These are phyloP conservation scores for Leiothrix lutea DNA, from an alignment of 2,113 vertebrate genomes.

Conservation along the genomic window DNA sequence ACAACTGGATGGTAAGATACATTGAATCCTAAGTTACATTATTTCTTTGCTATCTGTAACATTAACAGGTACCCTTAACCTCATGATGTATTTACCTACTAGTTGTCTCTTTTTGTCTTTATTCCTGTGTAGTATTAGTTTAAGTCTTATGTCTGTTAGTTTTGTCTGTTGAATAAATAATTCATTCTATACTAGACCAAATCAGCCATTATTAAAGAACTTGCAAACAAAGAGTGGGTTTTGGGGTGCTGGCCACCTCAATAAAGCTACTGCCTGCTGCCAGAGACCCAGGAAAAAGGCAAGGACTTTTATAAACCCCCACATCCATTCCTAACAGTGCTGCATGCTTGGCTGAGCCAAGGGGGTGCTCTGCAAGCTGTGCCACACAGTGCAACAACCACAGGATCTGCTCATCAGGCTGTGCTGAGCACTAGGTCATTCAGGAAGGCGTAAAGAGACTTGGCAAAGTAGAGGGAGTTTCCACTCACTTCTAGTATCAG, in stretches of 20 bases:
- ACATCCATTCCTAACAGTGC: not conserved
- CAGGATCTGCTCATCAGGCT: not conserved
- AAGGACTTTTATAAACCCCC: not conserved
- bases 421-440: not conserved
- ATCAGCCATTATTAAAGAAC: not conserved
- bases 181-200: not conserved
- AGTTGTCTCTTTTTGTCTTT: not conserved
- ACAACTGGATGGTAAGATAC: not conserved
- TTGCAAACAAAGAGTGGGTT: not conserved
- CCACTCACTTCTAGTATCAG: not conserved
- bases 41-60: not conserved
- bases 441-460: rapidly evolving
- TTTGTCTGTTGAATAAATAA: not conserved
- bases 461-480: not conserved
- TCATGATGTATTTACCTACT: not conserved
- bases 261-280: not conserved
- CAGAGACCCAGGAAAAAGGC: not conserved
- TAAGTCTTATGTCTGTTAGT: not conserved
- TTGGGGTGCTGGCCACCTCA: not conserved
- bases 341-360: not conserved
- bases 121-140: not conserved
- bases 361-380: not conserved
- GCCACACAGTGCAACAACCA: not conserved
- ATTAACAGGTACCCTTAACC: not conserved
- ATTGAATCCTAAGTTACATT: not conserved